Base-by-base conservation (phyloP, 2,797 vertebrate genomes). In the Rhinatrema bivittatum region DNA sequence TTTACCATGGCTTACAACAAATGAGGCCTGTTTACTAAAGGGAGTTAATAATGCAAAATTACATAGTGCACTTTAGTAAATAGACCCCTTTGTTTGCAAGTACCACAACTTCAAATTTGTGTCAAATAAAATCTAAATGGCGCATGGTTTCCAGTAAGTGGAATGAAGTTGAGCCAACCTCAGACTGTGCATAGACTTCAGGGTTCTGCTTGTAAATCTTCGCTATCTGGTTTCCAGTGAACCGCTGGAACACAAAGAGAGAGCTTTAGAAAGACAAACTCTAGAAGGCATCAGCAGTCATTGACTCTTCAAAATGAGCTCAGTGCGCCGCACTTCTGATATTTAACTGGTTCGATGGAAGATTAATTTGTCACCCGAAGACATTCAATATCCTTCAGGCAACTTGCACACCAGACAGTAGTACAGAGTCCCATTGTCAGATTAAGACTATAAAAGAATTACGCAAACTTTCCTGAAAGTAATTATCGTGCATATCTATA, bases 161-260 rank as follows among this genome's bases (percentile, higher is more conserved):
- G n/a, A n/a, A n/a, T n/a, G n/a, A n/a, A n/a, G n/a, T n/a, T 35
- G 21, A 60, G 65, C 80, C 42, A 46, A 98, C 95, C 93, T 98
- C 93, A 0, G 90, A 86, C 50, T 83, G 32, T 16, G 53, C 39
- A 64, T 87, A 96, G 60, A 73, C 58, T 22, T 82, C 61, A 0
- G 82, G 74, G 32, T 72, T 79, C 46, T 68, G 77, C 71, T 74
- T 79, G 46, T 53, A 78, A 62, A 97, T 59, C 71, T 98, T 98
- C 8, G 89, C 78, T 32, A 98, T 95, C 67, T 98, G 95, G 74
- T 89, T 97, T 62, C 89, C 94, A 53, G 95, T 97, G 65, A 98
- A 98, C 34, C 95, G 89, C 94, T 98, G 67, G 50, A 36, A 67
- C 62, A 74, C 45, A 69, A 79, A 49, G 10, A 17, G 32, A 63